A percentile compares a stretch with the other conserved stretches of the same genome.
Conservation (phyloP, 2,113 vertebrate species). For the Baryphthengus martii region DNA sequence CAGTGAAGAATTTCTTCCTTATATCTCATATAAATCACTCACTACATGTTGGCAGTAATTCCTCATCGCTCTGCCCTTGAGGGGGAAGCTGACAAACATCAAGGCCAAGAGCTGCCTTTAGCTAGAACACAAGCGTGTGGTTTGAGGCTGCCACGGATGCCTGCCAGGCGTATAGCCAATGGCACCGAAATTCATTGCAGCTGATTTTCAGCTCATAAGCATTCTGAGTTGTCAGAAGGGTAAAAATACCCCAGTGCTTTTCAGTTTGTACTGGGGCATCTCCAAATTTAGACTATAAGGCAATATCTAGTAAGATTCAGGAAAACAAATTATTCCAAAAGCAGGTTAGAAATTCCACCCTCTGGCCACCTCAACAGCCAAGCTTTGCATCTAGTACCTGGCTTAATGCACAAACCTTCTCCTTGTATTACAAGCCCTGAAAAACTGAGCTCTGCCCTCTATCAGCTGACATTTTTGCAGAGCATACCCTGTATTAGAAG, state of each 20-base stretch:
- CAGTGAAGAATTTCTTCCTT: not conserved
- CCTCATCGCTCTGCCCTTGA: not conserved
- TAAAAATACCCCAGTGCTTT: not conserved
- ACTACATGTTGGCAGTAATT: not conserved
- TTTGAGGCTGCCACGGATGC: not conserved
- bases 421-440: not conserved
- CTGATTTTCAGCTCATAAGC: not conserved
- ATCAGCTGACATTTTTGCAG: not conserved
- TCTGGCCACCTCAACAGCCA: not conserved
- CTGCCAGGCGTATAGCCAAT: not conserved
- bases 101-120: constrained; percentile 34
- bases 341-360: not conserved
- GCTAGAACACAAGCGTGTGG: not conserved
- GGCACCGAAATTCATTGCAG: not conserved
- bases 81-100: not conserved
- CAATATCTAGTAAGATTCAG: not conserved
- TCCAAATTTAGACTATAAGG: not conserved
- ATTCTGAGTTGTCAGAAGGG: not conserved
- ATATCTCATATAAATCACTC: not conserved
- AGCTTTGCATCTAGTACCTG: not conserved
- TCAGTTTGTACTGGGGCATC: not conserved
- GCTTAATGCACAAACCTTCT: not conserved
- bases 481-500: not conserved
- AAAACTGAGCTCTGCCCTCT: not conserved
- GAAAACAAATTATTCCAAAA: not conserved